Evolutionary conservation across 2,113 vertebrate species (phyloP).

Genomic region (Octodon degus): DNA sequence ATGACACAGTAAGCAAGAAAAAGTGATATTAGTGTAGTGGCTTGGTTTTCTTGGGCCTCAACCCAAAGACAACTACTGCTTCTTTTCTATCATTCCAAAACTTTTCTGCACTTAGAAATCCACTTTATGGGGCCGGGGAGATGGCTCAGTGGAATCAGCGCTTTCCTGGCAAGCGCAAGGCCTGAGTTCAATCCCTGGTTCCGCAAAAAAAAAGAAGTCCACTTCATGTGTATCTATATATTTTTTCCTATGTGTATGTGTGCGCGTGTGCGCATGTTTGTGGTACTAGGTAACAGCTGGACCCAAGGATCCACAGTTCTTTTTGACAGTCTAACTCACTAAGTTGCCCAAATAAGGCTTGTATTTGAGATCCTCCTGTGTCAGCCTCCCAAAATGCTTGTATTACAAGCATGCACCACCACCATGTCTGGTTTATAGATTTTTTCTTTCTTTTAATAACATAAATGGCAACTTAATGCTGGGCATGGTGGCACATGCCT

Average conservation of each 20-base stretch:
- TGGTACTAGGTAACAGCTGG: background rate
- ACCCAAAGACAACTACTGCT: conserved; percentile 28
- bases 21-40: background rate
- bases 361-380: background rate
- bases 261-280: too few relatives aligned
- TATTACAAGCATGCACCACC: background rate
- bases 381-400: background rate
- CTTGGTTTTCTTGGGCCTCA: conserved; percentile 28
- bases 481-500: too few relatives aligned
- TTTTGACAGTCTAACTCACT: background rate
- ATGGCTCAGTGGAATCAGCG: too few relatives aligned
- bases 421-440: background rate
- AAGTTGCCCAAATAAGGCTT: background rate
- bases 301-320: background rate
- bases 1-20: conserved; percentile 35
- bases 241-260: background rate
- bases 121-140: background rate
- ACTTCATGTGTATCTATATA: background rate
- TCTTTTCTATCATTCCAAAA: conserved; percentile 39
- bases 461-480: too few relatives aligned
- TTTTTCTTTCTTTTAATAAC: background rate
- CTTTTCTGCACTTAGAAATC: conserved; percentile 42
- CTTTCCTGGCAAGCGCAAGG: too few relatives aligned
- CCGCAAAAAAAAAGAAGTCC: background rate
- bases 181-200: too few relatives aligned